Base-by-base conservation (phyloP, 2,113 vertebrate genomes). In the Chamaetylas fuelleborni region DNA sequence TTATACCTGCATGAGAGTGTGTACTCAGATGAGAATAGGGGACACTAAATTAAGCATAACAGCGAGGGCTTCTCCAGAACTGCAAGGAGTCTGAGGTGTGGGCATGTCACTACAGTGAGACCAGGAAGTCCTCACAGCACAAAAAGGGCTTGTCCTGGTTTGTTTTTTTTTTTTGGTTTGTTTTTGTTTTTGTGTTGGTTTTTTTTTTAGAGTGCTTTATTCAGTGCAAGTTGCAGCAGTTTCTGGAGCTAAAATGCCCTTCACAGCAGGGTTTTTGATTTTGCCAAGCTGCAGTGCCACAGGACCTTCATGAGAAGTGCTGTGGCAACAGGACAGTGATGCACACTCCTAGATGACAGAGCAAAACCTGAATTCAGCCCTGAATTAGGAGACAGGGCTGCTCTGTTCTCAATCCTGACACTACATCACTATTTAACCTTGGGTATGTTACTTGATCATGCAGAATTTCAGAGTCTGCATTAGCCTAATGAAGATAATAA, bases 401-500 rank as follows among this genome's bases (percentile, higher is more conserved):
- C 36, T 88, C 78, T 73, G 51, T 8, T 86, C 71, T 69, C 51
- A 34, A 1, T 34, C 58, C 93, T 81, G 76, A 86, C 71, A 88
- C 88, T 74, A 40, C 72, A 56, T 58, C 74, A 22, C 88, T 64
- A 1, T 60, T 87, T 91, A 83, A 95, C 79, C 90, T 33, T n/a
- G 43, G 64, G 29, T 61, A 54, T 85, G 50, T 85, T 82, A 90
- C 40, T 83, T 90, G 90, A 81, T 85, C 93, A 43, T 43, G 43
- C 67, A 90, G 69, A 66, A 90, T 90, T 81, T 74, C 64, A 93
- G 88, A 94, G 60, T 19, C 76, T 73, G 43, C 91, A 96, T 90
- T 93, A 94, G 82, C 72, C 79, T 95, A 95, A 95, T 92, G 92
- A 95, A 90, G 93, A 94, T 97, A 97, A 96, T 95, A 95, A 96